Base-by-base conservation (phyloP, 2,888 invertebrate species). In the Patella depressa region DNA sequence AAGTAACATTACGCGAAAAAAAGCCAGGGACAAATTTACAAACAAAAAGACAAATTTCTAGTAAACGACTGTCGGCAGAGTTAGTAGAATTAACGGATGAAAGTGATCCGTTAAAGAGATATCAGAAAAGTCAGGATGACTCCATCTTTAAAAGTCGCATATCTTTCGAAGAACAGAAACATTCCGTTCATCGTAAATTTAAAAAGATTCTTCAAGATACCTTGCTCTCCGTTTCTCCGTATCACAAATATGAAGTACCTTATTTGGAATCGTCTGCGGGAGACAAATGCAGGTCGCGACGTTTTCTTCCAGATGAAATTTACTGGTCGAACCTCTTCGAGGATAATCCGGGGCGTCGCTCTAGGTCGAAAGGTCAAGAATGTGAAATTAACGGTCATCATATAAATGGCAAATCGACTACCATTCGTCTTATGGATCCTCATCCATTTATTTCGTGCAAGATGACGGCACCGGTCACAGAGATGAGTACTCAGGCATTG, bases 211-310 rank as follows among this genome's bases (percentile, higher is more conserved):
- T 96, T 12, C 94, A 95, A 83, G 95, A 95, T 76, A 94, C 95
- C 0, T 93, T 95, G 73, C 87, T 97, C 3, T 96, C 96, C 0
- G 94, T 96, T 81, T 98, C 98, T 0, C 98, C 98, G 0, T 96
- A 95, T 90, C 93, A 98, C 15, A 94, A 95, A 78, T 96, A 96
- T 87, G 94, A 95, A 0, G 93, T 97, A 77, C 98, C 99, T 0
- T 97, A 95, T 92, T 92, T 98, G 82, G 97, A 97, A 92, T 96
- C 97, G 0, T 96, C 96, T 89, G 93, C 93, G 15, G 97, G 97
- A 0, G 93, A 95, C 71, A 94, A 94, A 84, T 97, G 96, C 80
- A 84, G 93, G 55, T 92, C 96, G 74, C 93, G 96, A 24, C 93
- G 92, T 73, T 96, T 94, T 89, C 96, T 96, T 83, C 95, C 95